Evolutionary conservation across 2,113 vertebrate genomes (phyloP).

Genomic region (Lepus americanus): DNA sequence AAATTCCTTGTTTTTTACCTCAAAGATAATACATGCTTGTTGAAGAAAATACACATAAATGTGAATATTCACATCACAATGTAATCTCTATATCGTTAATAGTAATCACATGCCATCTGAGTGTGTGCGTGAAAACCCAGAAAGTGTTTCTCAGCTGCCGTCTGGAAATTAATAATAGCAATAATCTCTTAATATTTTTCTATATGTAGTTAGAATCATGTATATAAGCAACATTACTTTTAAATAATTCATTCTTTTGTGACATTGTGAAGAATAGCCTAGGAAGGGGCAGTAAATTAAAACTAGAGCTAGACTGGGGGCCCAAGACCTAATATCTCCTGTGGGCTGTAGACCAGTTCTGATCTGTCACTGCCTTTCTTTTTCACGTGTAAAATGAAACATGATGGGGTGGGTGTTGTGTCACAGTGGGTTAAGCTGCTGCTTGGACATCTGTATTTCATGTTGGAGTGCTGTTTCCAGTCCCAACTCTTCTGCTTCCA

Average conservation of each 20-base stretch:
- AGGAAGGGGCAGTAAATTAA: background rate
- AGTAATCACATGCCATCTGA: background rate
- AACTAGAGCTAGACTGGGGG: background rate
- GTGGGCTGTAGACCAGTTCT: background rate
- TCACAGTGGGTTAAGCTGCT: too few relatives aligned
- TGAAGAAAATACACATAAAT: constrained; percentile 32
- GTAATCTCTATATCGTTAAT: constrained; percentile 3
- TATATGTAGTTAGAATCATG: constrained; percentile 35
- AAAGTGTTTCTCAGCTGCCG: too few relatives aligned
- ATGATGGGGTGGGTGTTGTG: background rate
- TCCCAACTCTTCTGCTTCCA: too few relatives aligned
- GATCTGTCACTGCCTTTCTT: background rate
- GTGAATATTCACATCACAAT: constrained; percentile 32
- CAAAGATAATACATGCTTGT: background rate
- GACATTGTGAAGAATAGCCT: background rate
- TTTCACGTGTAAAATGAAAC: constrained; percentile 55
- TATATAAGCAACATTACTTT: constrained; percentile 33
- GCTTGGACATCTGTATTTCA: too few relatives aligned
- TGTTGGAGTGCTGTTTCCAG: background rate
- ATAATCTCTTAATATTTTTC: background rate
- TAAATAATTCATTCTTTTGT: constrained; percentile 27
- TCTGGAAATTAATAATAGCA: too few relatives aligned
- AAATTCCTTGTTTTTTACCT: background rate
- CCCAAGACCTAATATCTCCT: background rate
- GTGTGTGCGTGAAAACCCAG: too few relatives aligned